Conservation (phyloP, 2,113 vertebrate species). For the Tachysurus fulvidraco region DNA sequence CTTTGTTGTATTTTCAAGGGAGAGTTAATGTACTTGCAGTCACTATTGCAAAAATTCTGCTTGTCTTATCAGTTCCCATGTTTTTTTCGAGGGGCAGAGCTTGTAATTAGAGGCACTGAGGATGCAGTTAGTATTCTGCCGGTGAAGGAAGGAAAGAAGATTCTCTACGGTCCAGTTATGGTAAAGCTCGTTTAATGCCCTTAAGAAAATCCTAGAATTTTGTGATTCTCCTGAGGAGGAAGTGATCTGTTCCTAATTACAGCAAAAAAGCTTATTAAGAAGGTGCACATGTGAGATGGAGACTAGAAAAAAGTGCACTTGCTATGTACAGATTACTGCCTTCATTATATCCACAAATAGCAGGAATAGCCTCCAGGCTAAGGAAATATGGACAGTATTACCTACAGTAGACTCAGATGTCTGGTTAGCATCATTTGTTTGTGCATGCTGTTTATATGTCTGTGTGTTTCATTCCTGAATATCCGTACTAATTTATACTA, state of each 20-base stretch:
- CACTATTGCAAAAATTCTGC: conserved; percentile 54
- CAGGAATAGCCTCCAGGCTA: not conserved
- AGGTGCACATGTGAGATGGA: not conserved
- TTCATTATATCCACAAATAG: not conserved
- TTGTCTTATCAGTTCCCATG: conserved; percentile 64
- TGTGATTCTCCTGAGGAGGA: not conserved
- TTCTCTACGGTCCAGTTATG: conserved; percentile 42
- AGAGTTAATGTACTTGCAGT: conserved; percentile 54
- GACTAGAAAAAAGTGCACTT: not conserved
- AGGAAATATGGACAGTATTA: not conserved
- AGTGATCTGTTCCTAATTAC: conserved; percentile 25
- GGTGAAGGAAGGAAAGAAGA: conserved; percentile 42
- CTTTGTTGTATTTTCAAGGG: conserved; percentile 54
- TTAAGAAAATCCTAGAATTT: conserved; percentile 3
- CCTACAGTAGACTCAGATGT: not conserved
- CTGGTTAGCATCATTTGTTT: not conserved
- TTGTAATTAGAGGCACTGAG: conserved; percentile 54
- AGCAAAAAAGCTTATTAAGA: conserved; percentile 25
- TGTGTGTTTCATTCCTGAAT: not conserved
- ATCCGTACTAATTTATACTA: not conserved
- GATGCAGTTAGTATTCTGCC: conserved; percentile 54
- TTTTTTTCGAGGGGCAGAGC: conserved; percentile 43
- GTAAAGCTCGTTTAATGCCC: conserved; percentile 46
- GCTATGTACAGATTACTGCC: not conserved
- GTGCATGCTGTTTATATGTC: not conserved